Evolutionary conservation across 2,113 vertebrate genomes (phyloP).

Genomic region (Sus scrofa): DNA sequence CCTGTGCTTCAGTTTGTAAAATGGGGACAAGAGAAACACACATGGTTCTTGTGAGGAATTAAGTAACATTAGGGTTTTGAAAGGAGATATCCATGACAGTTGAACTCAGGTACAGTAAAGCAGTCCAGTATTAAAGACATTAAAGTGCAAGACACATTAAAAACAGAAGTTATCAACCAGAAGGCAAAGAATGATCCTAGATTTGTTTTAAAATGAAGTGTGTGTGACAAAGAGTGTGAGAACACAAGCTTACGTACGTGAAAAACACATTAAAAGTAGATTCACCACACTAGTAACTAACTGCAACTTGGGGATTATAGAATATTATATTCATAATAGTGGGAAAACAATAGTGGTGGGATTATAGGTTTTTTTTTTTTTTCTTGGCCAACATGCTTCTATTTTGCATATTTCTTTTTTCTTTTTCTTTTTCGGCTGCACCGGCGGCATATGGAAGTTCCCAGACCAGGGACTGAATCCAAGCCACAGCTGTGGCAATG

Average conservation of each 20-base stretch:
- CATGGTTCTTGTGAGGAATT: neutral
- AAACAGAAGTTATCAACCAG: neutral
- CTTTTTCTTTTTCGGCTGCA: too few relatives aligned
- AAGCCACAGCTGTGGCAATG: too few relatives aligned
- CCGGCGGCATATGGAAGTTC: too few relatives aligned
- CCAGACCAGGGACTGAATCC: too few relatives aligned
- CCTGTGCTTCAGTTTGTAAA: neutral
- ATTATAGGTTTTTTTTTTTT: neutral
- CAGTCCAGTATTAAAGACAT: neutral
- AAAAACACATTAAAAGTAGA: neutral
- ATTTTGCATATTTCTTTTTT: slow-evolving; percentile 25
- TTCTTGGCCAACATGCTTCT: neutral
- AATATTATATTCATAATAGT: neutral
- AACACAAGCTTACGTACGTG: neutral
- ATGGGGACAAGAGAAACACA: neutral
- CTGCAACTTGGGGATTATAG: neutral
- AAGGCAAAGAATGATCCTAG: neutral
- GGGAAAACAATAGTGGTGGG: neutral
- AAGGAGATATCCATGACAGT: neutral
- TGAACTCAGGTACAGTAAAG: neutral
- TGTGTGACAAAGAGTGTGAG: neutral
- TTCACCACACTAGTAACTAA: neutral
- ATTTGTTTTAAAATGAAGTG: slow-evolving; percentile 17
- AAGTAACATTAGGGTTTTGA: neutral
- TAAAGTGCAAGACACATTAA: neutral